Percentiles rank a stretch among this genome's conserved stretches.
Conservation (phyloP, 2,888 invertebrate genomes). For the Andrena chrysosceles region DNA sequence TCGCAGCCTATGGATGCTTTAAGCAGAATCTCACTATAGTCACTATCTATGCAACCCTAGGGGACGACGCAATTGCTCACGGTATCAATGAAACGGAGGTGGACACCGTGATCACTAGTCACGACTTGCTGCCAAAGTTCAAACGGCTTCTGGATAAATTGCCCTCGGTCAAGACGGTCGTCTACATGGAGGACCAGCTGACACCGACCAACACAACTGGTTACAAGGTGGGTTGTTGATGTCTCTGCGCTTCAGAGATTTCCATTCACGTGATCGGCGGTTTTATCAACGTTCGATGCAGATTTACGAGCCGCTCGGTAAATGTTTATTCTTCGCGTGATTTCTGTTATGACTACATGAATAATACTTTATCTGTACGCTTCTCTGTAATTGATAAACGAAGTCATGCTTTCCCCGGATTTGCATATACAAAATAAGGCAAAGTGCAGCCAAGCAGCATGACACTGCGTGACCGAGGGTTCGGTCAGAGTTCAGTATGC, state of each 20-base stretch:
- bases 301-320: neutral
- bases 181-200: conserved; percentile 96
- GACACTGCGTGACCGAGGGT: too few relatives aligned
- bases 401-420: too few relatives aligned
- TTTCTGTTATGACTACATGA: too few relatives aligned
- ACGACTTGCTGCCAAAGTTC: conserved; percentile 96
- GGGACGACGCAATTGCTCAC: conserved; percentile 98
- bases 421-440: too few relatives aligned
- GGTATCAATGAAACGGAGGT: conserved; percentile 99
- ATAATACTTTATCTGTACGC: too few relatives aligned
- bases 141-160: conserved; percentile 90
- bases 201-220: conserved; percentile 89
- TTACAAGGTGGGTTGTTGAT: conserved; percentile 86
- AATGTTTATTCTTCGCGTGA: neutral
- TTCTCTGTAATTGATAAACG: too few relatives aligned
- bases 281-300: neutral
- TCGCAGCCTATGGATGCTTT: conserved; percentile 98
- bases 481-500: too few relatives aligned
- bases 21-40: conserved; percentile 94
- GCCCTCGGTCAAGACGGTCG: conserved; percentile 91
- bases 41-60: conserved; percentile 98
- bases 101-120: conserved; percentile 95
- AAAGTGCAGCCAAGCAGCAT: too few relatives aligned
- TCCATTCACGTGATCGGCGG: neutral
- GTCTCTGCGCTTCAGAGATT: neutral